Evolutionary conservation across 2,797 vertebrate genomes (phyloP), one percentile per base, ranked within the genome.

Genomic region (Chromobotia macracanthus): DNA sequence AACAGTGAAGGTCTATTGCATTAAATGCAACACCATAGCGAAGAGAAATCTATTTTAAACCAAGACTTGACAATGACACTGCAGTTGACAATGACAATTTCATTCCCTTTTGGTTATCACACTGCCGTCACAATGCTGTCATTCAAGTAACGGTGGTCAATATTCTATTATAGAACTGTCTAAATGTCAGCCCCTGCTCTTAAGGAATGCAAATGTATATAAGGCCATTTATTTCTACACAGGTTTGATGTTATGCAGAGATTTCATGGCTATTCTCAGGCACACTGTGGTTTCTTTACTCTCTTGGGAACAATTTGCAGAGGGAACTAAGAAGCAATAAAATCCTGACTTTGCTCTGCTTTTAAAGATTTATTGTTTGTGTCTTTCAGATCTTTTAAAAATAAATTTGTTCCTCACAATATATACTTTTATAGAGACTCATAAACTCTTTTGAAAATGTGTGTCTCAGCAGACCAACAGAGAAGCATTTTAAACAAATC

Each of bases 91-190:
- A 65, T 86, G 77, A 90, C 80, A 87, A 79, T 50, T 87, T 88
- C 6, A 90, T 90, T 90, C 90, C 84, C 81, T 68, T 69, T 63
- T 82, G 73, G 83, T 50, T 50, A 82, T 35, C 76, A 46, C 65
- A 58, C 58, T 85, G 74, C 80, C 84, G 89, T 81, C 76, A 83
- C 78, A 80, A 81, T 80, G 87, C 79, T 80, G 77, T 63, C 81
- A 88, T 81, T 88, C 53, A 86, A 64, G 61, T 66, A 23, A 79
- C 73, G 78, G 73, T 76, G 28, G 87, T 89, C 87, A 81, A 84
- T 90, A 89, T 82, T 87, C 72, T 87, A 86, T 84, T 82, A 84
- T 63, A 68, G 73, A 80, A 80, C 80, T 81, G 67, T 86, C 67
- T 76, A 71, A 75, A 55, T 86, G 68, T 41, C 85, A 82, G 79